Evolutionary conservation across 2,888 invertebrate species (phyloP).

Genomic region (Sussaba pulchella): DNA sequence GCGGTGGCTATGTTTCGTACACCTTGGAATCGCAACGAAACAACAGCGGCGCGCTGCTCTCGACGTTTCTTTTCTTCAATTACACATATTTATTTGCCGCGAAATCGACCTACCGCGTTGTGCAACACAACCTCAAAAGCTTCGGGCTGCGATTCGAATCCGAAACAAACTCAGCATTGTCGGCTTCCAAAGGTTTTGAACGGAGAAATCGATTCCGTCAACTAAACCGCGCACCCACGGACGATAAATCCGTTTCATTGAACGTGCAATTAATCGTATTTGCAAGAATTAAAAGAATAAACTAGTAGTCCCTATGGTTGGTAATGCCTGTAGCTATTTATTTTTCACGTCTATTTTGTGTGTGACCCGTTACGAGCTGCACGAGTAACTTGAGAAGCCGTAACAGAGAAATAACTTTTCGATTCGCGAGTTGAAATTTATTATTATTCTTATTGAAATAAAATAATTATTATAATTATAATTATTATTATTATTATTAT

Average conservation of each 20-base stretch:
- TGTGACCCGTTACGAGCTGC: too few relatives aligned
- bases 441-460: too few relatives aligned
- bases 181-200: neutral
- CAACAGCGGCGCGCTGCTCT: neutral
- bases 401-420: too few relatives aligned
- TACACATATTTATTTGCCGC: conserved; percentile 28
- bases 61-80: neutral
- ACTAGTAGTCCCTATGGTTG: too few relatives aligned
- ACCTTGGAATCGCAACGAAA: neutral
- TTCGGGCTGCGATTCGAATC: neutral
- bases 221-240: neutral
- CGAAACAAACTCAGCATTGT: conserved; percentile 17
- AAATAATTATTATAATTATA: too few relatives aligned
- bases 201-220: conserved; percentile 15
- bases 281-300: neutral
- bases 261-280: conserved; percentile 11
- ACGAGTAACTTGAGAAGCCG: too few relatives aligned
- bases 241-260: neutral
- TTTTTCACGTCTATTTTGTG: too few relatives aligned
- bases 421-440: too few relatives aligned
- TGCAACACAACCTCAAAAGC: conserved; percentile 10
- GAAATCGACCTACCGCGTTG: conserved; percentile 48
- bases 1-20: conserved; percentile 17
- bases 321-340: too few relatives aligned
- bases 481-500: too few relatives aligned